A percentile compares a stretch with the other conserved stretches of the same genome.
phyloP scores from a whole-genome alignment of 30 jellyfish, hydroid and myxozoan genomes.

The Turritopsis rubra region DNA sequence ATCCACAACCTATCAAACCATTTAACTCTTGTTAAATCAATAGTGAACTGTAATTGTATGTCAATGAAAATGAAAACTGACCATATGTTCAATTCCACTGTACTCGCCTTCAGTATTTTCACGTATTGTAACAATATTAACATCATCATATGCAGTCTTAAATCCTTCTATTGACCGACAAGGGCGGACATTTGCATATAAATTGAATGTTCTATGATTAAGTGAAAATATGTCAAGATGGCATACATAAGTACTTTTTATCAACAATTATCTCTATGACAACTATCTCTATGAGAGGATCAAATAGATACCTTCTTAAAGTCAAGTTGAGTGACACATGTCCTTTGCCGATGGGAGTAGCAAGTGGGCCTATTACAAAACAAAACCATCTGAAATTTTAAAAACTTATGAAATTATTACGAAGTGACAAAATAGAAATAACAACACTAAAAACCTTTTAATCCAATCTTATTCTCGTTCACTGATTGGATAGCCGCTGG shows the following conservation, averaged over 20 bases:
- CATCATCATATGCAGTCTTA: constrained; percentile 90
- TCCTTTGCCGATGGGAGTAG: constrained; percentile 99
- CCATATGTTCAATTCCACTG: constrained; percentile 99
- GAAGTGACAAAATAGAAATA: too few species aligned
- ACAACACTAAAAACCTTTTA: constrained; percentile 61
- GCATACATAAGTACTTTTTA: background rate
- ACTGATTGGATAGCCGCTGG: constrained; percentile 91
- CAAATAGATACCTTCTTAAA: constrained; percentile 77
- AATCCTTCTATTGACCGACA: constrained; percentile 90
- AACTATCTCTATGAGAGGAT: too few species aligned
- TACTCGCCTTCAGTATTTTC: constrained; percentile 99
- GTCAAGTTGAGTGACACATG: constrained; percentile 94
- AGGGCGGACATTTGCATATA: constrained; percentile 99
- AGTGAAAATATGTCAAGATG: background rate
- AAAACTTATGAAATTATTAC: background rate
- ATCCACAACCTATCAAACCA: constrained; percentile 89
- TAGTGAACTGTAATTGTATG: too few species aligned
- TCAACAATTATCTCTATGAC: too few species aligned
- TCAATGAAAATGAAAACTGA: too few species aligned
- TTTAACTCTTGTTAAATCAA: too few species aligned
- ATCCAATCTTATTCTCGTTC: constrained; percentile 79
- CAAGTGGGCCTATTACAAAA: constrained; percentile 86
- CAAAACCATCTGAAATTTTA: background rate
- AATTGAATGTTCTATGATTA: constrained; percentile 74
- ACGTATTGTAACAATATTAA: constrained; percentile 85